Evolutionary conservation across 1,140 invertebrate species (phyloP), one percentile per base, ranked within the genome.

Genomic region (Homalodisca vitripennis): DNA sequence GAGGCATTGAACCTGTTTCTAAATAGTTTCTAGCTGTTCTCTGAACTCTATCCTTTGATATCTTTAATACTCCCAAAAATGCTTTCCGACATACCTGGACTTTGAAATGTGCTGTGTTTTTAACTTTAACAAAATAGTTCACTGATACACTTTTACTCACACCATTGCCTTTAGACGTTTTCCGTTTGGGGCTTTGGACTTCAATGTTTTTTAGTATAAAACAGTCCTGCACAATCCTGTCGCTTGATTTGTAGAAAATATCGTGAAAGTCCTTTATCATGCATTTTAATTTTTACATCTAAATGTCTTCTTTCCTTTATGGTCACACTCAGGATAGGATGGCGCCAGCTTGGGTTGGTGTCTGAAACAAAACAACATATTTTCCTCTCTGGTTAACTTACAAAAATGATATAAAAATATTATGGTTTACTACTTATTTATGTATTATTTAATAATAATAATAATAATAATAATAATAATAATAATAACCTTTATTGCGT

Each of bases 61-160:
- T n/a, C n/a, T n/a, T n/a, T n/a, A n/a, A n/a, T n/a, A n/a, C n/a
- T n/a, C n/a, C n/a, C n/a, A n/a, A n/a, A n/a, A n/a, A n/a, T n/a
- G n/a, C n/a, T n/a, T n/a, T n/a, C n/a, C n/a, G n/a, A n/a, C n/a
- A n/a, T n/a, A n/a, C n/a, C n/a, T n/a, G n/a, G n/a, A n/a, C n/a
- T n/a, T n/a, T n/a, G n/a, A n/a, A n/a, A n/a, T n/a, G n/a, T n/a
- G n/a, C n/a, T 65, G 30, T 34, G 24, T 47, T 70, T 66, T 67
- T 66, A 46, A 67, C 63, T 41, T 6, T 24, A n/a, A 70, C 63
- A 20, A 29, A 62, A 13, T 29, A 29, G 57, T 26, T 30, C 30
- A 27, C 57, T 62, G 57, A 62, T 29, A 62, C 26, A 29, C 26
- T 27, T 13, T 62, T 62, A 22, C 10, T 62, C 3, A 3, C 3